phyloP scores from a whole-genome alignment of 2,797 vertebrate genomes.

The Fistularia tabacaria region DNA sequence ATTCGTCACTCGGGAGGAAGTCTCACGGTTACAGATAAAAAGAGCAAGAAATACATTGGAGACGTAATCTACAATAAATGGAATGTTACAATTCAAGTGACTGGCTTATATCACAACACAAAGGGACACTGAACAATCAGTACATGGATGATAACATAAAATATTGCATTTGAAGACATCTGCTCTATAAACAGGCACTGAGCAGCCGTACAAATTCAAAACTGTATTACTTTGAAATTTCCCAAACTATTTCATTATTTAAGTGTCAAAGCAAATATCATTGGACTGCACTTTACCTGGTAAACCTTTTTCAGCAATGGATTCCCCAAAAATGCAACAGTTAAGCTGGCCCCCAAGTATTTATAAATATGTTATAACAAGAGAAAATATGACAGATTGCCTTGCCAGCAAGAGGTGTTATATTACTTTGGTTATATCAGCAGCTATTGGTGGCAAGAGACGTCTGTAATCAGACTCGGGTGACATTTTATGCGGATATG shows the following conservation, averaged over 20 bases:
- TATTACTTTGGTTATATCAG: slow-evolving; percentile 39
- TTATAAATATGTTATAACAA: slow-evolving; percentile 28
- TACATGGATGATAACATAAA: slow-evolving; percentile 41
- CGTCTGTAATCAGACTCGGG: slow-evolving; percentile 21
- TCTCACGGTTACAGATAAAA: slow-evolving; percentile 57
- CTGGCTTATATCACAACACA: slow-evolving; percentile 44
- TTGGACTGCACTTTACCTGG: slow-evolving; percentile 32
- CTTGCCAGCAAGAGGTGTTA: slow-evolving; percentile 44
- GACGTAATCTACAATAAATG: slow-evolving; percentile 51
- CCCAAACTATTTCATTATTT: not conserved
- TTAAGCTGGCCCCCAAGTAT: slow-evolving; percentile 39
- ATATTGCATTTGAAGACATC: slow-evolving; percentile 63
- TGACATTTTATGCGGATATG: slow-evolving; percentile 30
- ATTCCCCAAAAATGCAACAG: slow-evolving; percentile 28
- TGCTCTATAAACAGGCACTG: slow-evolving; percentile 45
- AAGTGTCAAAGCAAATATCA: slow-evolving; percentile 37
- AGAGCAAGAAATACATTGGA: slow-evolving; percentile 27
- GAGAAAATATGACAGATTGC: slow-evolving; percentile 25
- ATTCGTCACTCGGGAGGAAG: slow-evolving; percentile 62
- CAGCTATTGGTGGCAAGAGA: slow-evolving; percentile 37
- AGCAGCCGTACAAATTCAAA: slow-evolving; percentile 45
- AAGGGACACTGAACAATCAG: slow-evolving; percentile 38
- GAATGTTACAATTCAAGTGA: slow-evolving; percentile 68
- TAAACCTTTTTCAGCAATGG: slow-evolving; percentile 22
- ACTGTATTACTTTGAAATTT: slow-evolving; percentile 5